phyloP scores from a whole-genome alignment of 37 sponge, comb jelly and placozoan genomes.

The Diacarnus erythraeanus region DNA sequence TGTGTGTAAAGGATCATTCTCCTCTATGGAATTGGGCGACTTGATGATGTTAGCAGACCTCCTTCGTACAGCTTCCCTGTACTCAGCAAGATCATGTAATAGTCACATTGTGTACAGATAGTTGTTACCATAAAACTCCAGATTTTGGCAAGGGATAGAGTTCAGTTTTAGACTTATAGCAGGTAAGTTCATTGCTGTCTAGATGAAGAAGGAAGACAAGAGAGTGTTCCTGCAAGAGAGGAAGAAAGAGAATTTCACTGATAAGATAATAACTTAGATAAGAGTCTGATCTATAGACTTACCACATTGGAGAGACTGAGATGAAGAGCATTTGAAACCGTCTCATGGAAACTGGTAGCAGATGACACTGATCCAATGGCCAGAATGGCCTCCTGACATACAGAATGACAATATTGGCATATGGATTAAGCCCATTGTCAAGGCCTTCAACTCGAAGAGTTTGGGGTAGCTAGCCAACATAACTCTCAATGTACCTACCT shows the following conservation, averaged over 20 bases:
- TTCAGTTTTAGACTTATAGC: conserved; percentile 4
- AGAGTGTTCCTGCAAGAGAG: conserved; percentile 10
- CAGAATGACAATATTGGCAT: neutral
- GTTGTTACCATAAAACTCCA: conserved; percentile 52
- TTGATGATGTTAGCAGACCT: neutral
- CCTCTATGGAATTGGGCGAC: conserved; percentile 6
- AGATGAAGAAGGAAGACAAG: conserved; percentile 31
- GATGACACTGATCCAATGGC: conserved; percentile 40
- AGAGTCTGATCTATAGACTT: too few species aligned
- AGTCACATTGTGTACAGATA: neutral
- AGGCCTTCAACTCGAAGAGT: too few species aligned
- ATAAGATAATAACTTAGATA: neutral
- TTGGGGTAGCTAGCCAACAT: too few species aligned
- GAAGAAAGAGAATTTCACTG: neutral
- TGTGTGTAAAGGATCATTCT: conserved; percentile 30
- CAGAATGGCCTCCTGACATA: conserved; percentile 45
- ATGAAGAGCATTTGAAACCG: conserved; percentile 18
- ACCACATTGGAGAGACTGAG: conserved; percentile 35
- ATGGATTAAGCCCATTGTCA: neutral
- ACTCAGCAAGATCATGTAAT: neutral
- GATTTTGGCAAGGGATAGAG: conserved; percentile 21
- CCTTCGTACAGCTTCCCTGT: conserved; percentile 40
- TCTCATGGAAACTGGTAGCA: conserved; percentile 22
- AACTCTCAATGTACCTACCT: too few species aligned
- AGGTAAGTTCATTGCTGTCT: conserved; percentile 26